Evolutionary conservation across 2,113 vertebrate species (phyloP).

Genomic region (Leucoraja erinaceus): DNA sequence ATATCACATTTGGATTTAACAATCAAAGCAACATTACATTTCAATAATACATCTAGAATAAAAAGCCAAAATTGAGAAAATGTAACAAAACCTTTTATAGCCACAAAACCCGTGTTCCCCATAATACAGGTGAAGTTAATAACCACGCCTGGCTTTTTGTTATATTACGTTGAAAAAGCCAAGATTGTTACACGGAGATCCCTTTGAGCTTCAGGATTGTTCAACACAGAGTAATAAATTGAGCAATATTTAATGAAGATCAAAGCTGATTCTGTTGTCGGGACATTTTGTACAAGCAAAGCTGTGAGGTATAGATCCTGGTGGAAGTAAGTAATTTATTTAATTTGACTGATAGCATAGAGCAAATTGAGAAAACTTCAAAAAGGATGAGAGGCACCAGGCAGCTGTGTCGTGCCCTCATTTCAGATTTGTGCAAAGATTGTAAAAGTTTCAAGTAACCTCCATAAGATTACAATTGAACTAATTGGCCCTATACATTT

Average conservation of each 20-base stretch:
- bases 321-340: not conserved
- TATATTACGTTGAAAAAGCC: not conserved
- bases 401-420: no score
- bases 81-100: not conserved
- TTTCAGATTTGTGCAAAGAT: not conserved
- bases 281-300: not conserved
- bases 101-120: not conserved
- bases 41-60: not conserved
- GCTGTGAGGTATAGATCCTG: not conserved
- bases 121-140: not conserved
- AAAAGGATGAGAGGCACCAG: not conserved
- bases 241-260: not conserved
- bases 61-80: not conserved
- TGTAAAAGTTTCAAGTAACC: not conserved
- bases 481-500: no score
- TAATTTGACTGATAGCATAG: not conserved
- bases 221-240: slow-evolving; percentile 12
- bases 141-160: no score
- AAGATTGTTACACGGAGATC: not conserved
- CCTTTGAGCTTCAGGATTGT: not conserved
- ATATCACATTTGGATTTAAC: not conserved
- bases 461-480: no score
- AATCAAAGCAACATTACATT: not conserved
- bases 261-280: not conserved
- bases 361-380: slow-evolving; percentile 18